phyloP scores from a whole-genome alignment of 2,888 invertebrate genomes.

The Chesias legatella region DNA sequence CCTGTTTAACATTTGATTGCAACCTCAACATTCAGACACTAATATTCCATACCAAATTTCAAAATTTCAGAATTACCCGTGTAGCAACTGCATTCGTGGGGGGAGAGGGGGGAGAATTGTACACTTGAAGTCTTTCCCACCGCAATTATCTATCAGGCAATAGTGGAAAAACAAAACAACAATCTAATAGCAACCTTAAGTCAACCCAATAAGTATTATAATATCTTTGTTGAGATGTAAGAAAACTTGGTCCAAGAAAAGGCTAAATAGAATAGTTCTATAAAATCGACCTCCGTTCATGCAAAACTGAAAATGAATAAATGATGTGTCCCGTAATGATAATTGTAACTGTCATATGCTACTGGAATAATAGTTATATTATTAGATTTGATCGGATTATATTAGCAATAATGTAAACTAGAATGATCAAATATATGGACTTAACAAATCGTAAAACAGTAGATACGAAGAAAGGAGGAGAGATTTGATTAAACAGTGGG shows the following conservation, averaged over 20 bases:
- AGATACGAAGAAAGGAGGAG: no score
- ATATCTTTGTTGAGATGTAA: neutral
- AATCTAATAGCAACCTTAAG: neutral
- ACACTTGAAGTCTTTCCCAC: conserved; percentile 46
- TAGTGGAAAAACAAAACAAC: neutral
- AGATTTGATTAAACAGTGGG: no score
- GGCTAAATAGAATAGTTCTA: conserved; percentile 26
- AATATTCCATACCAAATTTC: no score
- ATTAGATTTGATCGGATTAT: no score
- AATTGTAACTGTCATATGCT: no score
- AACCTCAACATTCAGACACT: no score
- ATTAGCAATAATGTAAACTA: no score
- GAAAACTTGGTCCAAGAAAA: neutral
- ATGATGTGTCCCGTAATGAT: conserved; percentile 23
- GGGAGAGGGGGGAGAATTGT: conserved; percentile 44
- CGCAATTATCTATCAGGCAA: conserved; percentile 45
- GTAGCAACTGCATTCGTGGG: neutral
- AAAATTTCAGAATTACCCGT: no score
- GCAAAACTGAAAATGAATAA: conserved; percentile 44
- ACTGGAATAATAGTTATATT: no score
- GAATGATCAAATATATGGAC: no score
- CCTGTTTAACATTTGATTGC: no score
- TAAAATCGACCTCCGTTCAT: conserved; percentile 33
- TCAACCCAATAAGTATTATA: neutral
- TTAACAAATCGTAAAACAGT: no score